Conservation (phyloP, 2,888 invertebrate genomes). For the Macaria notata region DNA sequence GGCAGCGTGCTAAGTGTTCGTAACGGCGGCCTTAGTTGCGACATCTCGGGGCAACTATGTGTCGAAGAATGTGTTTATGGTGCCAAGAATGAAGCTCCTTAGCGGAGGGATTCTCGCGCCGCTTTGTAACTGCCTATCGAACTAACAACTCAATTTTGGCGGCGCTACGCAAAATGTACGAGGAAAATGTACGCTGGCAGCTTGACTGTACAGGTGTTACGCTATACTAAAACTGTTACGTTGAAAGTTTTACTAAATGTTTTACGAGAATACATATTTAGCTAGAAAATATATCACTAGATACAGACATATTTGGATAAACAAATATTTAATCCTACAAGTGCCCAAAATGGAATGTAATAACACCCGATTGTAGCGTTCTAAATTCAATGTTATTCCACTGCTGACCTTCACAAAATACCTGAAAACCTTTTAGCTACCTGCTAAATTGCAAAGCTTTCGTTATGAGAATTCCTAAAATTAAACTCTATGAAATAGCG, state of each 20-base stretch:
- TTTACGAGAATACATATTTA: too few relatives aligned
- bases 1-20: constrained; percentile 61
- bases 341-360: constrained; percentile 13
- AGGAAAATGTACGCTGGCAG: constrained; percentile 9
- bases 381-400: constrained; percentile 38
- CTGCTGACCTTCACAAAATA: constrained; percentile 45
- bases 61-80: constrained; percentile 80
- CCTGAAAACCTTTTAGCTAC: constrained; percentile 43
- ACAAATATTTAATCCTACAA: too few relatives aligned
- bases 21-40: constrained; percentile 67
- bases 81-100: constrained; percentile 77
- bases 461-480: constrained; percentile 61
- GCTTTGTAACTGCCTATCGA: constrained; percentile 38
- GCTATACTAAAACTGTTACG: too few relatives aligned
- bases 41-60: constrained; percentile 75
- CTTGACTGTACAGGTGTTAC: background rate
- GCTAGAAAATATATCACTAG: too few relatives aligned
- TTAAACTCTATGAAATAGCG: constrained; percentile 50
- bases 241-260: too few relatives aligned
- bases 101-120: constrained; percentile 46
- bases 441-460: constrained; percentile 55
- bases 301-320: too few relatives aligned
- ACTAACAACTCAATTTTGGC: constrained; percentile 42
- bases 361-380: constrained; percentile 33
- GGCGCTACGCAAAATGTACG: constrained; percentile 27